Percentiles rank a stretch among this genome's conserved stretches.
These are phyloP conservation scores for Drosophila nasuta DNA, from an alignment of 1,140 invertebrate genomes.

Conservation along the genomic window DNA sequence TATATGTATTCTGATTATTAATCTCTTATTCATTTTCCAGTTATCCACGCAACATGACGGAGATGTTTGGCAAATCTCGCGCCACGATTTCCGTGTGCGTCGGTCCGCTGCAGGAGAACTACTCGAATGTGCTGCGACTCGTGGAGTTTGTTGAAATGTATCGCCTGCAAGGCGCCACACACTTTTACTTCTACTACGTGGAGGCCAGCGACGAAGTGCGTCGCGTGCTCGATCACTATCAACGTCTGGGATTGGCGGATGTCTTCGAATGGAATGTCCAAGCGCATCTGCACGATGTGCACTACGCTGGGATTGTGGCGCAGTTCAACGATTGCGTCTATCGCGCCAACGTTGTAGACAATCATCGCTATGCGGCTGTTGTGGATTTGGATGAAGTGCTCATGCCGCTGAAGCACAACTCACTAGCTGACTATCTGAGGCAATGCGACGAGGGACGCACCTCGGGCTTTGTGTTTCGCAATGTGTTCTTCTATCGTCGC, in stretches of 20 bases:
- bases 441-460: constrained; percentile 82
- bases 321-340: constrained; percentile 89
- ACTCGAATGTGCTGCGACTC: constrained; percentile 86
- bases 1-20: too few relatives aligned
- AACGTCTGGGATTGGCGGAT: constrained; percentile 83
- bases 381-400: constrained; percentile 89
- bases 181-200: constrained; percentile 89
- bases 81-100: constrained; percentile 87
- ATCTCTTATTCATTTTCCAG: constrained; percentile 28
- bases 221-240: constrained; percentile 86
- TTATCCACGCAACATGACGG: constrained; percentile 73
- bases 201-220: constrained; percentile 86
- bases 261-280: constrained; percentile 88
- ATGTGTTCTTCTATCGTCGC: constrained; percentile 88
- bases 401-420: constrained; percentile 86
- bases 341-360: constrained; percentile 83
- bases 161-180: constrained; percentile 87
- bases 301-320: constrained; percentile 88
- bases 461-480: constrained; percentile 87
- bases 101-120: constrained; percentile 88
- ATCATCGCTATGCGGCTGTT: constrained; percentile 86
- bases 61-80: constrained; percentile 62
- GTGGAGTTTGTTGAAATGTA: constrained; percentile 90
- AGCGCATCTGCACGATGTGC: constrained; percentile 82
- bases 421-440: constrained; percentile 67